Evolutionary conservation across 2,888 invertebrate species (phyloP), one percentile per base, ranked within the genome.

Genomic region (Hartigia nigra): DNA sequence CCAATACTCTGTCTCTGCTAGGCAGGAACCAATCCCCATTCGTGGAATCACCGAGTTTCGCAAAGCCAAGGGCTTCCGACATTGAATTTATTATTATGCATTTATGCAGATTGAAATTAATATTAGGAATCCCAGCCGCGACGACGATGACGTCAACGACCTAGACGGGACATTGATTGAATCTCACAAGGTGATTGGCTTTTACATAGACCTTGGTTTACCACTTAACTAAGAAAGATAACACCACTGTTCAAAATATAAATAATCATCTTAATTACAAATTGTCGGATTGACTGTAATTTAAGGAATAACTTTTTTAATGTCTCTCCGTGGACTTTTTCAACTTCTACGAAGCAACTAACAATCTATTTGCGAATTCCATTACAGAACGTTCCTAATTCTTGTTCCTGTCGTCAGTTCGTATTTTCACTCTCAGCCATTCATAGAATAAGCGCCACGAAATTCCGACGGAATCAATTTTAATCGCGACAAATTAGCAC

Each of bases 81-180:
- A 74, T 74, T 81, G 82, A 82, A 81, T 82, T 78, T 80, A 80
- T 84, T 80, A 81, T 83, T 82, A 84, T 82, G 78, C 83, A 84
- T 84, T 83, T 82, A 84, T 84, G 82, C 80, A 84, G 81, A 83
- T 84, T 78, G 79, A 79, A 81, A 84, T 84, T 84, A 84, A 84
- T 84, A 84, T 84, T 81, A 78, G 35, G 14, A 55, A 55, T 55
- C 5, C 55, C 55, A 55, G 72, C 2, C 14, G 12, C 31, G 31
- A 72, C 23, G 72, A 34, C 23, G 23, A 31, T 31, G 5, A 12
- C 31, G 31, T 31, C 23, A 31, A 34, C 23, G 23, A 31, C 72
- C 34, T 31, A 34, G 31, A 39, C 78, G 75, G 76, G 78, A 69
- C 76, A 74, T 32, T 75, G 80, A 81, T 81, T 81, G 81, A 79